These are phyloP conservation scores for Troides oblongomaculatus DNA, from an alignment of 2,888 invertebrate genomes.

Conservation along the genomic window DNA sequence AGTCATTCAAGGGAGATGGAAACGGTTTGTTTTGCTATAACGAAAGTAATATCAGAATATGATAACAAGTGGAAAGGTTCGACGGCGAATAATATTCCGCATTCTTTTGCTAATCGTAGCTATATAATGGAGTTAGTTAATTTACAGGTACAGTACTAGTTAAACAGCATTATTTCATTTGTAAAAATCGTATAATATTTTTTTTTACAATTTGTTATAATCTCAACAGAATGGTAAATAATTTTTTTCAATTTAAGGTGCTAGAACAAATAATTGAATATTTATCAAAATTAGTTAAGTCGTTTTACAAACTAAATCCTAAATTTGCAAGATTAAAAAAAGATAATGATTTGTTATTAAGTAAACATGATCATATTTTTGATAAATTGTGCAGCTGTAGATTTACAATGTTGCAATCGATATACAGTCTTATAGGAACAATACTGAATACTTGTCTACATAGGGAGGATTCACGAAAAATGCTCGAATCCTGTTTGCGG, in stretches of 20 bases:
- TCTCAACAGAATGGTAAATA: neutral
- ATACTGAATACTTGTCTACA: constrained; percentile 76
- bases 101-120: constrained; percentile 64
- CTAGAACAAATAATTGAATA: constrained; percentile 79
- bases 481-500: constrained; percentile 79
- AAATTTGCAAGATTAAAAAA: constrained; percentile 71
- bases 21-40: constrained; percentile 67
- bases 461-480: constrained; percentile 79
- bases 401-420: constrained; percentile 77
- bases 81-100: constrained; percentile 45
- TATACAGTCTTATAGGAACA: constrained; percentile 76
- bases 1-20: constrained; percentile 75
- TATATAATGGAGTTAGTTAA: constrained; percentile 75
- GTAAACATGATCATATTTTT: constrained; percentile 76
- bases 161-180: neutral
- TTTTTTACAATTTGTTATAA: neutral
- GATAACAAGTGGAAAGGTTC: constrained; percentile 73
- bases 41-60: constrained; percentile 68
- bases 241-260: constrained; percentile 63
- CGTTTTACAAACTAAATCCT: constrained; percentile 75
- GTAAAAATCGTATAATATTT: neutral
- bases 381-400: constrained; percentile 76
- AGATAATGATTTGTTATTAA: constrained; percentile 59
- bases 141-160: constrained; percentile 62
- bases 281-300: constrained; percentile 73